phyloP scores from a whole-genome alignment of 2,888 invertebrate species.

The Spilosoma lubricipeda region DNA sequence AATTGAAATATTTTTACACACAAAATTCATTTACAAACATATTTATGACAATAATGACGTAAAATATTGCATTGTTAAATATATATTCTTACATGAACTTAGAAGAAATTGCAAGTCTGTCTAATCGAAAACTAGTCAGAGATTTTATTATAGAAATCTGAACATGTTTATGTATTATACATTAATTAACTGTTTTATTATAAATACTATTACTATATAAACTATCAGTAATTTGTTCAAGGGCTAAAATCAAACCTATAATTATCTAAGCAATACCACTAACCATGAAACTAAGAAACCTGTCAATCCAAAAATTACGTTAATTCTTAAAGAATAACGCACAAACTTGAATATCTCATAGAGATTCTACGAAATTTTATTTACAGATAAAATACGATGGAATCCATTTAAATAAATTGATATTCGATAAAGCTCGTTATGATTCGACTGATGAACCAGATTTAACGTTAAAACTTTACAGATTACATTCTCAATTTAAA shows the following conservation, averaged over 20 bases:
- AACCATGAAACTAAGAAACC: background rate
- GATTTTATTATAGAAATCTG: too few relatives aligned
- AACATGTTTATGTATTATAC: too few relatives aligned
- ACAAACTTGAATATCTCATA: background rate
- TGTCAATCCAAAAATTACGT: background rate
- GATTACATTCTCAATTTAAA: background rate
- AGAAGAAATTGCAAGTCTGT: too few relatives aligned
- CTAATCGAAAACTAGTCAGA: too few relatives aligned
- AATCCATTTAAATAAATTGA: conserved; percentile 14
- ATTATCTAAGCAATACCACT: background rate
- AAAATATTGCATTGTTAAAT: too few relatives aligned
- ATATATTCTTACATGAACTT: too few relatives aligned
- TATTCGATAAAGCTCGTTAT: conserved; percentile 6
- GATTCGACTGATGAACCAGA: background rate
- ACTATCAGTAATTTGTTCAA: too few relatives aligned
- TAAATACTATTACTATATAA: too few relatives aligned
- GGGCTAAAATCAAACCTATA: too few relatives aligned
- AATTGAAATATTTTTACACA: background rate
- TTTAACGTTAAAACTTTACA: conserved; percentile 6
- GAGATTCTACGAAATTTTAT: conserved; percentile 1
- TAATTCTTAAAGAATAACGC: background rate
- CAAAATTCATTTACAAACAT: too few relatives aligned
- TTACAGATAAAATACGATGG: background rate
- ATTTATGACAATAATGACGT: too few relatives aligned
- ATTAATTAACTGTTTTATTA: too few relatives aligned